phyloP scores from a whole-genome alignment of 2,888 invertebrate species.

The Drosophila cracens region DNA sequence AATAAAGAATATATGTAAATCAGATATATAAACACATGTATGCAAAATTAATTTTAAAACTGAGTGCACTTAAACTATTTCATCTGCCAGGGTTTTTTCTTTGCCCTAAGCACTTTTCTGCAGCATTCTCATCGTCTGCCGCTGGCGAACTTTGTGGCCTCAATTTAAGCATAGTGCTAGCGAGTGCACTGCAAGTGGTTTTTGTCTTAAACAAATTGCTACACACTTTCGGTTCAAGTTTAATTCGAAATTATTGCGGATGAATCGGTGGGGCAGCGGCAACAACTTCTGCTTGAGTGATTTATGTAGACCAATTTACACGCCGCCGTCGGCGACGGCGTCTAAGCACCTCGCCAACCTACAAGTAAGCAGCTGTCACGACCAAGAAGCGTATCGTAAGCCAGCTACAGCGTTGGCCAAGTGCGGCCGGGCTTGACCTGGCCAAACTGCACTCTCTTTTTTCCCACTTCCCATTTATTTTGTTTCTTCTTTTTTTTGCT shows the following conservation, averaged over 20 bases:
- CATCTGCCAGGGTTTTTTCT: conserved; percentile 32
- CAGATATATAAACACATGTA: conserved; percentile 29
- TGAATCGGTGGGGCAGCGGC: conserved; percentile 24
- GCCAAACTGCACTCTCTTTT: conserved; percentile 32
- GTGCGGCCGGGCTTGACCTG: conserved; percentile 47
- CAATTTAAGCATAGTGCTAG: conserved; percentile 12
- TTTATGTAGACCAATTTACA: conserved; percentile 83
- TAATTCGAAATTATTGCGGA: conserved; percentile 74
- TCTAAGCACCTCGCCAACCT: conserved; percentile 25
- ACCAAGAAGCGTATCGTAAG: conserved; percentile 39
- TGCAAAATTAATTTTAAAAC: conserved; percentile 78
- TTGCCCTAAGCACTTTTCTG: conserved; percentile 2
- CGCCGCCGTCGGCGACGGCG: conserved; percentile 38
- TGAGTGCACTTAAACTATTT: conserved; percentile 63
- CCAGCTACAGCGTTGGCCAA: conserved; percentile 21
- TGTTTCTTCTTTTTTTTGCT: conserved; percentile 33
- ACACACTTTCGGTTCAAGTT: conserved; percentile 75
- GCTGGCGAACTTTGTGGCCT: conserved; percentile 58
- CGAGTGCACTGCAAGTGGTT: conserved; percentile 50
- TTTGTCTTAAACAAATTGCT: conserved; percentile 80
- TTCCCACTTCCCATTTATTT: conserved; percentile 22
- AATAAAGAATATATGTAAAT: not conserved
- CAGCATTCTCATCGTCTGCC: conserved; percentile 11
- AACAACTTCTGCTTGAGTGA: conserved; percentile 80
- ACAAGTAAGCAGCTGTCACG: conserved; percentile 40